Percentiles rank a stretch among this genome's conserved stretches.
Conservation (phyloP, 2,113 vertebrate species). For the mouse (Mus musculus) region DNA sequence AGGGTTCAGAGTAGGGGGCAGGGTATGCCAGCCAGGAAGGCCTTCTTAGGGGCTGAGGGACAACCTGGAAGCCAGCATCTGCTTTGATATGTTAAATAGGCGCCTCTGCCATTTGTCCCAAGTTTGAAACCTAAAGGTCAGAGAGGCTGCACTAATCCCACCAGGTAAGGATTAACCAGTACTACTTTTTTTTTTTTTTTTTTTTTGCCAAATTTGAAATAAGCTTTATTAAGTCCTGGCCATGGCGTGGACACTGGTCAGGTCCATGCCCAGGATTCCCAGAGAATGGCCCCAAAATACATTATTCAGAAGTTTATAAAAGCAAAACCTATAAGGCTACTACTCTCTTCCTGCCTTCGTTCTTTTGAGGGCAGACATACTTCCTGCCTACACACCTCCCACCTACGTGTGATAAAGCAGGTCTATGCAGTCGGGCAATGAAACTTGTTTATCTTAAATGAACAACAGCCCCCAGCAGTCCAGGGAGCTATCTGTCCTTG, state of each 20-base stretch:
- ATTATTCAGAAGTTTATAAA: not conserved
- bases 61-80: not conserved
- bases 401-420: not conserved
- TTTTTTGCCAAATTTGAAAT: not conserved
- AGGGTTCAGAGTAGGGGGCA: not conserved
- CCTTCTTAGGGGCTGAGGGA: not conserved
- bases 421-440: not conserved
- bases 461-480: not conserved
- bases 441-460: not conserved
- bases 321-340: not conserved
- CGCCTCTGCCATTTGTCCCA: not conserved
- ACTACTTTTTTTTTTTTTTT: not conserved
- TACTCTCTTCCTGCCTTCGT: too few relatives aligned
- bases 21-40: not conserved
- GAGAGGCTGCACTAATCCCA: not conserved
- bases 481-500: not conserved
- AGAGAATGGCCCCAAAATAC: not conserved
- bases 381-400: not conserved
- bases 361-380: too few relatives aligned
- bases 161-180: not conserved
- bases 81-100: not conserved
- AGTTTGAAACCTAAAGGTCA: not conserved
- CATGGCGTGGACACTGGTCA: not conserved
- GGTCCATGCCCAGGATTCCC: not conserved
- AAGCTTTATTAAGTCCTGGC: not conserved